Conservation (phyloP, 2,797 vertebrate genomes). For the Sebastes paucispinis region DNA sequence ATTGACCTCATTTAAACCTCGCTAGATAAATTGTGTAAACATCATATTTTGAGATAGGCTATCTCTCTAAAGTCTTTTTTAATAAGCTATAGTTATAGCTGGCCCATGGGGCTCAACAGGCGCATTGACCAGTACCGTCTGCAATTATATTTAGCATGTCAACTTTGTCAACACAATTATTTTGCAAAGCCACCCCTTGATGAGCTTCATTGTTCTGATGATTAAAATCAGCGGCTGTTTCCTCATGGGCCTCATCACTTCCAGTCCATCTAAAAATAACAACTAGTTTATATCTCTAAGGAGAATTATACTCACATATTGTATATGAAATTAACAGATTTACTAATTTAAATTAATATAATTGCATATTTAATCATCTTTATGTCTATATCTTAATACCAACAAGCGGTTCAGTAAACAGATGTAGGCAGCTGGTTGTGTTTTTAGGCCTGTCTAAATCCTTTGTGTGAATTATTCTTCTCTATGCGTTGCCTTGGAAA, state of each 20-base stretch:
- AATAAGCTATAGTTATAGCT: background rate
- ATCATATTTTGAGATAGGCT: background rate
- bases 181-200: conserved; percentile 9
- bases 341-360: background rate
- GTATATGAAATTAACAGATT: background rate
- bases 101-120: background rate
- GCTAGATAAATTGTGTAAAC: background rate
- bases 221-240: background rate
- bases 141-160: conserved; percentile 10
- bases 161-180: conserved; percentile 32
- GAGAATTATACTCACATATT: background rate
- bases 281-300: background rate
- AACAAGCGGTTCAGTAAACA: background rate
- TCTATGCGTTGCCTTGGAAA: conserved; percentile 46
- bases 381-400: background rate
- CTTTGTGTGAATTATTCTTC: conserved; percentile 28
- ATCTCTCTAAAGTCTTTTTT: background rate
- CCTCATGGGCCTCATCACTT: background rate
- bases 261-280: conserved; percentile 2
- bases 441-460: background rate
- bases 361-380: background rate
- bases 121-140: background rate
- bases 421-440: background rate
- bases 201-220: background rate
- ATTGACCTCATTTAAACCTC: background rate